These are phyloP conservation scores for Harpagus bidentatus DNA, from an alignment of 2,113 vertebrate species.

Conservation along the genomic window DNA sequence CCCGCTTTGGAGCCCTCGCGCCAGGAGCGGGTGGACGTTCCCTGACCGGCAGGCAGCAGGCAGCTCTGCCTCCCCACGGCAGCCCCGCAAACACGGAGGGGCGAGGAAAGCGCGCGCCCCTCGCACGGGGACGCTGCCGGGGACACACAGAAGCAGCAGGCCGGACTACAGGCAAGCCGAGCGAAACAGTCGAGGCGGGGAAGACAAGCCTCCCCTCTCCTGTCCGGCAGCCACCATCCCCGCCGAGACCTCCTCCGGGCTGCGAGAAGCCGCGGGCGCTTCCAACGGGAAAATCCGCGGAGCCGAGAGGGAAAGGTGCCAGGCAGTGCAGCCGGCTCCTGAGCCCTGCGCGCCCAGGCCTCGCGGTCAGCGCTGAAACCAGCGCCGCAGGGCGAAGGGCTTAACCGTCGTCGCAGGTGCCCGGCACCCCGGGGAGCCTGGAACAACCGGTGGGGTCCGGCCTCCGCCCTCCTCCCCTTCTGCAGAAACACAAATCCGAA, in stretches of 20 bases:
- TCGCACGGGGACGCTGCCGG: fast-evolving
- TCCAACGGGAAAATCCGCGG: not conserved
- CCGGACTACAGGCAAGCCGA: not conserved
- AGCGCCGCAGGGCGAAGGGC: not conserved
- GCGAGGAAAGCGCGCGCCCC: not conserved
- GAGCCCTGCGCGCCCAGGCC: not conserved
- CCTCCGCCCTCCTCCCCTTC: not conserved
- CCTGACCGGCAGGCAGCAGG: not conserved
- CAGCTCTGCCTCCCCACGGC: not conserved
- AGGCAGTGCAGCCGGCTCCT: not conserved
- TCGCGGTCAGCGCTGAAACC: not conserved
- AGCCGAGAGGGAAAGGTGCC: not conserved
- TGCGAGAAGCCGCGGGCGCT: not conserved
- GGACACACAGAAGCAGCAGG: not conserved
- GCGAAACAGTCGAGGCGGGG: not conserved
- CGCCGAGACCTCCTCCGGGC: not conserved
- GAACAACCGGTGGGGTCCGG: not conserved
- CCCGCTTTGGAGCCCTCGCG: not conserved
- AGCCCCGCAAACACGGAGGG: not conserved
- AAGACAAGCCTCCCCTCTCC: not conserved
- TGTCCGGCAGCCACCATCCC: fast-evolving
- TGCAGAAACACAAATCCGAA: conserved; percentile 6
- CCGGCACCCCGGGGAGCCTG: not conserved
- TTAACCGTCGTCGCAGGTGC: not conserved
- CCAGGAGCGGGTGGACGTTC: not conserved